These are phyloP conservation scores for Budorcas taxicolor DNA, from an alignment of 2,113 vertebrate species.

Conservation along the genomic window DNA sequence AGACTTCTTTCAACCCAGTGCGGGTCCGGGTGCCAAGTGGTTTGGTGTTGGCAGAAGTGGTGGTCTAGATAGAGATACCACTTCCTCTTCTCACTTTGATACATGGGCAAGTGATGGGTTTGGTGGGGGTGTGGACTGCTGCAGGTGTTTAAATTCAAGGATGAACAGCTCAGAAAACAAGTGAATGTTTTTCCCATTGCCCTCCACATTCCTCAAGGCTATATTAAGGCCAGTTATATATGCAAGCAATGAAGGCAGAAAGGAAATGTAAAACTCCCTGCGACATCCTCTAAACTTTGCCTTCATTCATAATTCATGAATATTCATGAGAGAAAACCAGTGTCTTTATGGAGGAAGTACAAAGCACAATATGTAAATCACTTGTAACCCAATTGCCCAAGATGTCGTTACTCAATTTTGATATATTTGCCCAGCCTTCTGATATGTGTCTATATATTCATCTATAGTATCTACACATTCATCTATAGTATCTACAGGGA, in stretches of 20 bases:
- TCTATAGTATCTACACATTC: too few relatives aligned
- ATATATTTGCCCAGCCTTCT: background rate
- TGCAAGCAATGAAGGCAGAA: rapidly evolving
- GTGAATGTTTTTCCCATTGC: rapidly evolving
- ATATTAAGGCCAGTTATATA: too few relatives aligned
- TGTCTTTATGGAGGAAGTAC: too few relatives aligned
- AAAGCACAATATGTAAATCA: background rate
- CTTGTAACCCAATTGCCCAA: background rate
- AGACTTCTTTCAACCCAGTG: background rate
- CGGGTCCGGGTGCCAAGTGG: too few relatives aligned
- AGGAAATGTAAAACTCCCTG: background rate
- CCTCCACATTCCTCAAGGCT: too few relatives aligned
- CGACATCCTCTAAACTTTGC: too few relatives aligned
- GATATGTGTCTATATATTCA: rapidly evolving
- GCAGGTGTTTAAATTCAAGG: rapidly evolving
- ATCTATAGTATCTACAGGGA: too few relatives aligned
- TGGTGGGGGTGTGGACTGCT: background rate
- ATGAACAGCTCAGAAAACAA: background rate
- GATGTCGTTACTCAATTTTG: rapidly evolving
- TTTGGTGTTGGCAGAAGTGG: background rate
- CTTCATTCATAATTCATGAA: background rate
- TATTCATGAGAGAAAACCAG: background rate
- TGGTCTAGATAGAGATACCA: background rate
- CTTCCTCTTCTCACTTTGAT: background rate
- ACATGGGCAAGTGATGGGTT: rapidly evolving